phyloP scores from a whole-genome alignment of 1,140 invertebrate genomes.

The Danaus melanippus region DNA sequence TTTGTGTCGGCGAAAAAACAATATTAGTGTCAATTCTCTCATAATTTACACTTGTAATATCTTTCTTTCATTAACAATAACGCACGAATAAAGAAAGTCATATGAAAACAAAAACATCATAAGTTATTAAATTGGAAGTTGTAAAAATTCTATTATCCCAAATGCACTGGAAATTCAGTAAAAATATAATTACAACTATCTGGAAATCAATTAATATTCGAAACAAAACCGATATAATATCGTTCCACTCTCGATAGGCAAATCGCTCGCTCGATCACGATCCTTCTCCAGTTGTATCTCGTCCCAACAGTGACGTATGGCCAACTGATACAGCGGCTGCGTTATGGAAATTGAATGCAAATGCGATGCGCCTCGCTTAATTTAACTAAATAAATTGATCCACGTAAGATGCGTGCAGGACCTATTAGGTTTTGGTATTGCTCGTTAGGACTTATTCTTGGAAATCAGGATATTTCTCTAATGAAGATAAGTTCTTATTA shows the following conservation, averaged over 20 bases:
- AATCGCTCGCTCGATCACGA: slow-evolving; percentile 43
- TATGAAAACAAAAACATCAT: too few species aligned
- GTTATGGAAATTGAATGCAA: slow-evolving; percentile 72
- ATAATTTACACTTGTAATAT: background rate
- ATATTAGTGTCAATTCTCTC: slow-evolving; percentile 20
- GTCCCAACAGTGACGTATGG: slow-evolving; percentile 59
- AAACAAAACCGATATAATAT: slow-evolving; percentile 24
- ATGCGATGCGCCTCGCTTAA: slow-evolving; percentile 59
- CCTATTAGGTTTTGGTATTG: slow-evolving; percentile 56
- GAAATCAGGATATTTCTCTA: slow-evolving; percentile 28
- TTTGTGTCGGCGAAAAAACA: slow-evolving; percentile 24
- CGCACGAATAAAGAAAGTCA: slow-evolving; percentile 6
- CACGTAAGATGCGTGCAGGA: slow-evolving; percentile 36
- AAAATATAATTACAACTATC: background rate
- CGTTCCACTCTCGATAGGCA: slow-evolving; percentile 23
- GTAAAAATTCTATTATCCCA: too few species aligned
- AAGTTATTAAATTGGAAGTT: too few species aligned
- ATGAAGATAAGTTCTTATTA: slow-evolving; percentile 13
- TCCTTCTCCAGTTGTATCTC: slow-evolving; percentile 36
- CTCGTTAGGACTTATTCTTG: slow-evolving; percentile 47
- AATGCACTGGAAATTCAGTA: too few species aligned
- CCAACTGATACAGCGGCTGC: slow-evolving; percentile 47
- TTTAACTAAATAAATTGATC: slow-evolving; percentile 68
- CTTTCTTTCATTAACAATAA: slow-evolving; percentile 1
- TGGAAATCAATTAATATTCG: slow-evolving; percentile 16